These are phyloP conservation scores for Hesperophylax magnus DNA, from an alignment of 1,140 invertebrate genomes.

Conservation along the genomic window DNA sequence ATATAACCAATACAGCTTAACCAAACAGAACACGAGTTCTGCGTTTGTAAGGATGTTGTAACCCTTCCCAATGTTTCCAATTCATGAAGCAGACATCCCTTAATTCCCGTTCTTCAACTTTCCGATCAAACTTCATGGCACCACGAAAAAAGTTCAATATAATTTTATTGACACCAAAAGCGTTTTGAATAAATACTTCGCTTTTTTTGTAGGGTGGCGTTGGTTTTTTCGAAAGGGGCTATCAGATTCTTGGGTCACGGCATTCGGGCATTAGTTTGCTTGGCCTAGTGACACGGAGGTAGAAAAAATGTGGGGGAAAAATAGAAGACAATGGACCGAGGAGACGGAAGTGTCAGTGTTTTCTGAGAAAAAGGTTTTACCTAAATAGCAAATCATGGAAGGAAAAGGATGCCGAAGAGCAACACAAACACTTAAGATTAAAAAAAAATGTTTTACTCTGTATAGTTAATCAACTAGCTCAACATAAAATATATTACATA, in stretches of 20 bases:
- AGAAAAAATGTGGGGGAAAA: not conserved
- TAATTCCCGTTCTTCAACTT: slow-evolving; percentile 4
- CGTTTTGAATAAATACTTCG: not conserved
- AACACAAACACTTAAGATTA: slow-evolving; percentile 9
- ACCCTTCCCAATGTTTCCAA: slow-evolving; percentile 29
- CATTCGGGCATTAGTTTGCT: slow-evolving; percentile 29
- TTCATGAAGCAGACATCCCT: slow-evolving; percentile 27
- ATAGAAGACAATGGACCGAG: slow-evolving; percentile 9
- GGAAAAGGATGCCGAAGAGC: not conserved
- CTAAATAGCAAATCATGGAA: slow-evolving; percentile 22
- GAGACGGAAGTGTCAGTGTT: slow-evolving; percentile 23
- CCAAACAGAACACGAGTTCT: not conserved
- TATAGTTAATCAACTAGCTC: too few species aligned
- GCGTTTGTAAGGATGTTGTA: not conserved
- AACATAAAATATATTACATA: too few species aligned
- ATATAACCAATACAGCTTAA: not conserved
- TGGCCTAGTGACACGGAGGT: slow-evolving; percentile 17
- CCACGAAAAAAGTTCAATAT: not conserved
- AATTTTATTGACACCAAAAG: too few species aligned
- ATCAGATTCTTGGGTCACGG: slow-evolving; percentile 8
- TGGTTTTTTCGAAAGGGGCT: not conserved
- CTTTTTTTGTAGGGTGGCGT: not conserved
- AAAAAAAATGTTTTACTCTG: not conserved
- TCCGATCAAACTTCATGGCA: not conserved
- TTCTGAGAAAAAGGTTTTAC: slow-evolving; percentile 7